Conservation (phyloP, 2,888 invertebrate genomes). For the Leptinotarsa rubiginosa region DNA sequence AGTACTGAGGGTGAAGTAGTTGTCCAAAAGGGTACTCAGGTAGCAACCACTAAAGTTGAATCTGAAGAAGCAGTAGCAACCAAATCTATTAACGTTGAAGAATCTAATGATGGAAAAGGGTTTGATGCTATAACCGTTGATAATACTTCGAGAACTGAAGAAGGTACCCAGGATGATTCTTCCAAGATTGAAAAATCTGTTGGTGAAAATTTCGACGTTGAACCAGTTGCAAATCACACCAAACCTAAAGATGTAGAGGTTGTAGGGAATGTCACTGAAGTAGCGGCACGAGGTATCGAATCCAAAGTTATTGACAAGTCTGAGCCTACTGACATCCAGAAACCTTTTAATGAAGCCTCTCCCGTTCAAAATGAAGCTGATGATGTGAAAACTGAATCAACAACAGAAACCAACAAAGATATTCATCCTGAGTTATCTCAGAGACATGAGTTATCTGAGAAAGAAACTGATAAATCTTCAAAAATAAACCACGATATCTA, state of each 20-base stretch:
- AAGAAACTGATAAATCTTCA: not conserved
- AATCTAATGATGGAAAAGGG: not conserved
- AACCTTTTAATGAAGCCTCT: not conserved
- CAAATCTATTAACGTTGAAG: not conserved
- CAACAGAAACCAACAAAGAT: not conserved
- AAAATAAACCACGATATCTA: not conserved
- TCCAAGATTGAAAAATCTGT: not conserved
- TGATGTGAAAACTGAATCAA: not conserved
- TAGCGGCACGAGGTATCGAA: not conserved
- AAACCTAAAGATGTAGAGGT: too few relatives aligned
- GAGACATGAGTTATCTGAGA: not conserved
- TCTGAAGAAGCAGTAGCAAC: not conserved
- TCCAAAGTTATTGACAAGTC: not conserved
- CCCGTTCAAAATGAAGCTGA: not conserved
- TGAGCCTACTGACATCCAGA: not conserved
- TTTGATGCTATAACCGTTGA: not conserved
- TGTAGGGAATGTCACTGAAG: not conserved
- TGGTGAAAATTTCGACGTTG: not conserved
- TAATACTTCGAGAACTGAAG: not conserved
- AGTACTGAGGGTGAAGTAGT: not conserved
- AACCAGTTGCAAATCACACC: too few relatives aligned
- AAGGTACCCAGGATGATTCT: not conserved
- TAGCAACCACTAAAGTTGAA: not conserved
- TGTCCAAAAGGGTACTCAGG: not conserved
- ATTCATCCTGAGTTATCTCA: not conserved